Evolutionary conservation across 2,113 vertebrate genomes (phyloP).

Genomic region (Scatophagus argus): DNA sequence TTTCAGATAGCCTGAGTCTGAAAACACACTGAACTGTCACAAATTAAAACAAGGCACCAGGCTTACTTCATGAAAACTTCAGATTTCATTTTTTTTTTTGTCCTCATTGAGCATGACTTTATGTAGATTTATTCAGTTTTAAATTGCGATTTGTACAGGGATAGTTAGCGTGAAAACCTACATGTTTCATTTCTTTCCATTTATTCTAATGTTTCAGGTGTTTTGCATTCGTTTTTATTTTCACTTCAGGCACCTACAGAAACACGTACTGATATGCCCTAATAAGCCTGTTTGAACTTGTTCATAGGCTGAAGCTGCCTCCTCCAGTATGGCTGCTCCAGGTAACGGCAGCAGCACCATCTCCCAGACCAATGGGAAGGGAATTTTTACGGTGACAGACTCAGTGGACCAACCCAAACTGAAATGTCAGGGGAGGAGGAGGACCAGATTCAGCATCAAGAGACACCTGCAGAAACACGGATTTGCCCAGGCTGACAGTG

Average conservation of each 20-base stretch:
- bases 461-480: constrained; percentile 89
- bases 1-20: background rate
- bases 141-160: too few species aligned
- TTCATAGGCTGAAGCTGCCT: constrained; percentile 37
- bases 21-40: too few species aligned
- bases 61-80: too few species aligned
- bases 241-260: too few species aligned
- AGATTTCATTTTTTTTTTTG: too few species aligned
- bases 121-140: too few species aligned
- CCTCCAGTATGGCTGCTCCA: background rate
- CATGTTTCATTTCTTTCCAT: background rate
- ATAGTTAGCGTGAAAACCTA: too few species aligned
- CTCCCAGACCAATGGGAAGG: constrained; percentile 50
- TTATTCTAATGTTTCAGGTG: background rate
- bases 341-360: constrained; percentile 3
- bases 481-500: constrained; percentile 84
- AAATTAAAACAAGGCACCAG: too few species aligned
- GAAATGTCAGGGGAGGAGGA: constrained; percentile 87
- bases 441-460: constrained; percentile 88
- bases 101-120: too few species aligned
- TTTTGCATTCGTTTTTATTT: background rate
- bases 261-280: too few species aligned
- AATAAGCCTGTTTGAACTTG: background rate
- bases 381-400: constrained; percentile 70
- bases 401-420: constrained; percentile 84